Evolutionary conservation across 2,888 invertebrate genomes (phyloP).

Genomic region (Drosophila prostipennis): DNA sequence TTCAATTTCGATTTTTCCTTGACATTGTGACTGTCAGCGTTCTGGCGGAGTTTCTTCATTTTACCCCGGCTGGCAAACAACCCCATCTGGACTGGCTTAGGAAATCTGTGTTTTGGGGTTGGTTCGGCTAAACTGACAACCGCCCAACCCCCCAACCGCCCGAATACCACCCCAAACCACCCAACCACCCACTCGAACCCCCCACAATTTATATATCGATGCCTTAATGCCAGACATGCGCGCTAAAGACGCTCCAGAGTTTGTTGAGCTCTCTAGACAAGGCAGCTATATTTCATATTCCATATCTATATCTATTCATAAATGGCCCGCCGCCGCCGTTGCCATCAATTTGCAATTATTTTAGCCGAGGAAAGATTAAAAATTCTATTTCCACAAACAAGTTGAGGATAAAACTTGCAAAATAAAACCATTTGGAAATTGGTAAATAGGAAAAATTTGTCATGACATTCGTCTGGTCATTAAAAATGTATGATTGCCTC

Average conservation of each 20-base stretch:
- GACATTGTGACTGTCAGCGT: slow-evolving; percentile 68
- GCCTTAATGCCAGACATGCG: slow-evolving; percentile 70
- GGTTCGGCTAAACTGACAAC: slow-evolving; percentile 40
- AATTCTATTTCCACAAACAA: slow-evolving; percentile 37
- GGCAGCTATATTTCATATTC: slow-evolving; percentile 36
- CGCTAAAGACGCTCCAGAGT: slow-evolving; percentile 57
- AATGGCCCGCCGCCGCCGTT: slow-evolving; percentile 47
- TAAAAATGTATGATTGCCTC: slow-evolving; percentile 54
- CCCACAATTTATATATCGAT: slow-evolving; percentile 52
- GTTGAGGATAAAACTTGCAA: slow-evolving; percentile 17
- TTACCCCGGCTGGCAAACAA: slow-evolving; percentile 55
- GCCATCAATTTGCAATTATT: slow-evolving; percentile 74
- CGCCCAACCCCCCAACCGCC: slow-evolving; percentile 37
- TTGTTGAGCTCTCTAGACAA: slow-evolving; percentile 57
- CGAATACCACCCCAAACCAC: slow-evolving; percentile 8
- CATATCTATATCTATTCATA: slow-evolving; percentile 69
- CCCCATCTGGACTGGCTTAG: slow-evolving; percentile 62
- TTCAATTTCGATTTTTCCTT: slow-evolving; percentile 66
- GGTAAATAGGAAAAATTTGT: slow-evolving; percentile 45
- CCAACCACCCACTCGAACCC: slow-evolving; percentile 25
- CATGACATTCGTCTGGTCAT: slow-evolving; percentile 53
- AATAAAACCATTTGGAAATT: slow-evolving; percentile 52
- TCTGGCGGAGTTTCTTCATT: slow-evolving; percentile 67
- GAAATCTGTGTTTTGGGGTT: slow-evolving; percentile 77
- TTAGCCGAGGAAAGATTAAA: slow-evolving; percentile 43